Evolutionary conservation across 2,113 vertebrate species (phyloP), one percentile per base, ranked within the genome.

Genomic region (Actinemys pallida): DNA sequence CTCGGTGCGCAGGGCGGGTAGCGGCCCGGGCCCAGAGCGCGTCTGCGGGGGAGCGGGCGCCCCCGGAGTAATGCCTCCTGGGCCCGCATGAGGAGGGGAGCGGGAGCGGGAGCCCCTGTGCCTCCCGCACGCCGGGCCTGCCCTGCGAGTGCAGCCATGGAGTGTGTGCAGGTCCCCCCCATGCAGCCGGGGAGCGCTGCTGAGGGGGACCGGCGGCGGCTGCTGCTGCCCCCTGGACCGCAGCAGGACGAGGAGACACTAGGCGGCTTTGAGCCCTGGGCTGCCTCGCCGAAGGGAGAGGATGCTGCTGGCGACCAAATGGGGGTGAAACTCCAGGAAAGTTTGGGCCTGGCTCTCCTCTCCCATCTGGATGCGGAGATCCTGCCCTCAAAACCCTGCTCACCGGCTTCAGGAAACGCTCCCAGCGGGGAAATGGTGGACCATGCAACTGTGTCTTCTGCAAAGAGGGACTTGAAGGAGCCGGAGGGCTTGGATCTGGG

Each of bases 41-140:
- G 16, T 1, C 42, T n/a, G 69, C n/a, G 50, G 47, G 24, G 17
- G 65, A 19, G 59, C 52, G 50, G 54, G 42, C 25, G 27, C 53
- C 59, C 19, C 47, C 42, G 49, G 29, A 75, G 42, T 54, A 6
- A 81, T 93, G 86, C 52, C 59, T 16, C 56, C 56, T 5, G 57
- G 83, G 56, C 84, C 80, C 39, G 56, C 86, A 84, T 93, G 86
- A 93, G 82, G 84, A 65, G 91, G 78, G 86, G 87, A 87, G 81
- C 49, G 52, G 81, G 57, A 27, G 53, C 19, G 69, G 39, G 54
- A 24, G 39, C 29, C 53, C 27, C 80, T 3, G 27, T 35, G 54
- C 57, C 84, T 13, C 53, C 50, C 14, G 17, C 53, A 2, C 11
- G 29, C 47, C 53, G 31, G 2, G 24, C 79, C 20, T 9, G 53